phyloP scores from a whole-genome alignment of 2,113 vertebrate genomes.

The Irena cyanogastra region DNA sequence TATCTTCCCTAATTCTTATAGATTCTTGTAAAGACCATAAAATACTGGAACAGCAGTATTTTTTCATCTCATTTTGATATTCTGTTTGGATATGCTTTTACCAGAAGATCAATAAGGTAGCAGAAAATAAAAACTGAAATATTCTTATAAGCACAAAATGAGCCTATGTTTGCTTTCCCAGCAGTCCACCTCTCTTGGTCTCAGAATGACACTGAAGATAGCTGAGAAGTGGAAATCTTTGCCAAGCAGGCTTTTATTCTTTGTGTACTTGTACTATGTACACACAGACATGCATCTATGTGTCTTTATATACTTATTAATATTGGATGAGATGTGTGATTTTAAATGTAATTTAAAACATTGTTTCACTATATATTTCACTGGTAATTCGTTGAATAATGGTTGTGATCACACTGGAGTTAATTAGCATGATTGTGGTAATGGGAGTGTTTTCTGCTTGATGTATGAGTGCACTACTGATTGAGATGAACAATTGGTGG shows the following conservation, averaged over 20 bases:
- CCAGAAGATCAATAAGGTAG: not conserved
- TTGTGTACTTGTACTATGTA: not conserved
- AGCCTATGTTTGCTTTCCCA: not conserved
- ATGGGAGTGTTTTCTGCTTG: not conserved
- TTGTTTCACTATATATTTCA: not conserved
- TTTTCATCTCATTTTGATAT: not conserved
- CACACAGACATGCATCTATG: rapidly evolving
- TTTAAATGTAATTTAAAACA: not conserved
- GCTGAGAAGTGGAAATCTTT: not conserved
- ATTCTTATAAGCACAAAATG: not conserved
- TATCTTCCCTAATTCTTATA: not conserved
- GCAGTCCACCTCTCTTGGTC: not conserved
- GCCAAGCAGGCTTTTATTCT: not conserved
- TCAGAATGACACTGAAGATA: not conserved
- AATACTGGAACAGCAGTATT: not conserved
- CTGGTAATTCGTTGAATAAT: not conserved
- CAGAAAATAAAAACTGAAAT: not conserved
- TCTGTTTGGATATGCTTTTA: not conserved
- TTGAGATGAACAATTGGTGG: not conserved
- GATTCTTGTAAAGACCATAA: not conserved
- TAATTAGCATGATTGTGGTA: not conserved
- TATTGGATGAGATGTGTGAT: not conserved
- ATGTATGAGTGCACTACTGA: not conserved
- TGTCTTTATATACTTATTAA: not conserved
- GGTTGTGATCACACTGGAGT: not conserved